These are phyloP conservation scores for Zygothrica quintamaculata DNA, from an alignment of 2,888 invertebrate genomes.

Conservation along the genomic window DNA sequence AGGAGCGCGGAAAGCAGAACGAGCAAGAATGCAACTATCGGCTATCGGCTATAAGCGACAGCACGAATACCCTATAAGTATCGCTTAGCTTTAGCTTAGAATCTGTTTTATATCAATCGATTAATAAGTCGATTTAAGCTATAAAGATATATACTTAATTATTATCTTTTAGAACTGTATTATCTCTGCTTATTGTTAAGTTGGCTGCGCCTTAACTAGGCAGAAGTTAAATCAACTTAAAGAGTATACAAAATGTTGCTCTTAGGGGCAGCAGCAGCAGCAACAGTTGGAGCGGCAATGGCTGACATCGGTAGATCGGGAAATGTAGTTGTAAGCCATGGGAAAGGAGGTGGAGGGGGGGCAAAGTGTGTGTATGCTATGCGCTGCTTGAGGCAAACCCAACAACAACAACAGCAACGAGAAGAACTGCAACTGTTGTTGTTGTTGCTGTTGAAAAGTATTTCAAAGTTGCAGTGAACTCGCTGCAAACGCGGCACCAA, in stretches of 20 bases:
- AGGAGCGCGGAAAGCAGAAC: conserved; percentile 80
- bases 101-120: too few species aligned
- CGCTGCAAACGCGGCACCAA: conserved; percentile 75
- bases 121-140: too few species aligned
- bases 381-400: conserved; percentile 68
- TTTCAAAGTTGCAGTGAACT: conserved; percentile 81
- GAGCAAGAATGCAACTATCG: conserved; percentile 55
- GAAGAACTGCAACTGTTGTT: conserved; percentile 37
- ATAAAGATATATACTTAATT: too few species aligned
- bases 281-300: conserved; percentile 54
- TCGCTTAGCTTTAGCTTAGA: too few species aligned
- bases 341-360: conserved; percentile 18
- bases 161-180: too few species aligned
- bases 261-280: too few species aligned
- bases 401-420: conserved; percentile 47
- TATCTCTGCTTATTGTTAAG: background rate
- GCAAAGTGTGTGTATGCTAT: conserved; percentile 36
- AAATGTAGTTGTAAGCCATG: too few species aligned
- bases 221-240: background rate
- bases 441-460: conserved; percentile 74
- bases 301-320: conserved; percentile 47
- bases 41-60: conserved; percentile 12
- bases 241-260: conserved; percentile 37
- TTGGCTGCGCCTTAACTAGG: background rate
- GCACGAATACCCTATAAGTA: conserved; percentile 36